These are phyloP conservation scores for Hypocryptadius cinnamomeus DNA, from an alignment of 2,113 vertebrate genomes.

Conservation along the genomic window DNA sequence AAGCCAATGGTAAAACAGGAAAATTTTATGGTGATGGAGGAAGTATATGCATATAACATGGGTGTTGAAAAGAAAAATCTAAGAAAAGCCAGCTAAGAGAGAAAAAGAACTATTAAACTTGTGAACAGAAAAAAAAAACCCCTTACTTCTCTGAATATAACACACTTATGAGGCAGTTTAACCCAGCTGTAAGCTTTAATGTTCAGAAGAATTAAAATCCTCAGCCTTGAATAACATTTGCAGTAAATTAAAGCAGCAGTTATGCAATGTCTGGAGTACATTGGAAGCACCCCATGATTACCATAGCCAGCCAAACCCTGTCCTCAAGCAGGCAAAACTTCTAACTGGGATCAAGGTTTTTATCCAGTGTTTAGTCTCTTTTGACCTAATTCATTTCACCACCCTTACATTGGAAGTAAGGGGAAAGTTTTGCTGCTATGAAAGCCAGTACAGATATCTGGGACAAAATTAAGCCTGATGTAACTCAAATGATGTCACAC, in stretches of 20 bases:
- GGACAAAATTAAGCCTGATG: neutral
- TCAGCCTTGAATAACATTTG: neutral
- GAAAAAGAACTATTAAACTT: neutral
- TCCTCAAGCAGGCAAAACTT: neutral
- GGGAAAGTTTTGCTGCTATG: neutral
- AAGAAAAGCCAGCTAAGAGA: neutral
- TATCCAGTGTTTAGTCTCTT: neutral
- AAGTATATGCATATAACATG: neutral
- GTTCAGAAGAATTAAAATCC: conserved; percentile 16
- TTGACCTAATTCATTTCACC: conserved; percentile 9
- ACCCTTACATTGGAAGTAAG: neutral
- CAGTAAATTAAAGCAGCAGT: neutral
- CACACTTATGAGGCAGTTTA: neutral
- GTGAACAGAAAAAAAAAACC: neutral
- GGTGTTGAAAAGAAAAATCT: neutral
- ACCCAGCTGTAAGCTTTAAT: neutral
- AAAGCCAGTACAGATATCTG: neutral
- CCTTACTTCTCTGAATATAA: neutral
- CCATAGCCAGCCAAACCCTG: neutral
- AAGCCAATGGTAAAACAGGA: neutral
- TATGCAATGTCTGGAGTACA: conserved; percentile 18
- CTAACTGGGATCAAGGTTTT: conserved; percentile 7
- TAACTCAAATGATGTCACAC: neutral
- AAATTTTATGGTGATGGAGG: neutral
- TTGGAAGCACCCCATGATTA: neutral